These are phyloP conservation scores for Elephas maximus DNA, from an alignment of 2,113 vertebrate species.

Conservation along the genomic window DNA sequence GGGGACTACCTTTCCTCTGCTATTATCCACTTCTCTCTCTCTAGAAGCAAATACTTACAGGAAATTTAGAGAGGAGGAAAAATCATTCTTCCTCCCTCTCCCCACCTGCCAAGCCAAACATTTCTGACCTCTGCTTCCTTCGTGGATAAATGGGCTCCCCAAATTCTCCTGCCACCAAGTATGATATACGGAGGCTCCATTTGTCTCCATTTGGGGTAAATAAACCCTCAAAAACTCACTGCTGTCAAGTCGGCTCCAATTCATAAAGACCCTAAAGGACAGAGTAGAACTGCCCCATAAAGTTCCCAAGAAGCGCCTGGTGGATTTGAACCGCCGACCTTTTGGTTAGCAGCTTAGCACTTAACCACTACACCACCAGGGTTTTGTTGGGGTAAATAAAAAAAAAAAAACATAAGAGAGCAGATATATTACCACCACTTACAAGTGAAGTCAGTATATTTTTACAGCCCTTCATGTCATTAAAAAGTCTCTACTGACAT, in stretches of 20 bases:
- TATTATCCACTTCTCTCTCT: neutral
- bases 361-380: too few species aligned
- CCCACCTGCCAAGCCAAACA: neutral
- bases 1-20: neutral
- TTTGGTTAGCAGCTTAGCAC: too few species aligned
- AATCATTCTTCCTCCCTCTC: neutral
- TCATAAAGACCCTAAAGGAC: too few species aligned
- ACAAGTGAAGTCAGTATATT: neutral
- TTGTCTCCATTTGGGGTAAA: neutral
- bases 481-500: neutral
- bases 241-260: too few species aligned
- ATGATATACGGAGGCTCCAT: neutral
- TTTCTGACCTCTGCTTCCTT: conserved; percentile 13
- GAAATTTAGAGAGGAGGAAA: neutral
- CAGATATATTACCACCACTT: neutral
- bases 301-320: too few species aligned
- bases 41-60: conserved; percentile 26
- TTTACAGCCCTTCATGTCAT: neutral
- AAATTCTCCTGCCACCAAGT: neutral
- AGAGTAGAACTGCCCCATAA: too few species aligned
- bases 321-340: too few species aligned
- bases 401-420: neutral
- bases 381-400: too few species aligned
- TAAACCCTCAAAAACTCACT: too few species aligned
- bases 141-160: neutral